Evolutionary conservation across 2,113 vertebrate genomes (phyloP), one percentile per base, ranked within the genome.

Genomic region (Datnioides undecimradiatus): DNA sequence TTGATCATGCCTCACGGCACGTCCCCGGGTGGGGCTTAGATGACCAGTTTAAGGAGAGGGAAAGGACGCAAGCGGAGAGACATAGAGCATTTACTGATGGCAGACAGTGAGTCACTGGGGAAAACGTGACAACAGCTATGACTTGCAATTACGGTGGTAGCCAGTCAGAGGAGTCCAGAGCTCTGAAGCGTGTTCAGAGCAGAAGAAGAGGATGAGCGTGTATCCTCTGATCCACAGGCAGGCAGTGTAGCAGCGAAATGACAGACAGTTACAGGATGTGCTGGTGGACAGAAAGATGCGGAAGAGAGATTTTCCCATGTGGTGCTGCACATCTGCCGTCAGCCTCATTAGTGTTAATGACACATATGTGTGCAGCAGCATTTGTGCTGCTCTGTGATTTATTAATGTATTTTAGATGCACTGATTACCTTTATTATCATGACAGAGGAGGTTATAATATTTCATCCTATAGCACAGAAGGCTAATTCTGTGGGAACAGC

Each of bases 341-440:
- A 43, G 58, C 79, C 59, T 90, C 79, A 79, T 91, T 85, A 83
- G 54, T 64, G 84, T 76, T 80, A 80, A 79, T 69, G 80, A 73
- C 73, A 79, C 6, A 3, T 58, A 58, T 78, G 72, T 41, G 51
- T 62, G 38, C 74, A 65, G 52, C 12, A 17, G 34, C 43, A 59
- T 78, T 49, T 63, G 43, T 58, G 72, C 43, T 64, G 60, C 73
- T 68, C 2, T 49, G 59, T 79, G 81, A 66, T 73, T 13, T 33
- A 70, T 62, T 45, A 58, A 65, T 41, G 25, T 54, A 31, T 67
- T 57, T 21, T 17, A 55, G 43, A 75, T 59, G 38, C 63, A 40
- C 49, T 59, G 40, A 68, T 82, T 72, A 45, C 29, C 10, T 79
- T 83, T 54, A 82, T 65, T 75, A 52, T 48, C 13, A 13, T 49